Percentiles rank a stretch among this genome's conserved stretches.
These are phyloP conservation scores for Campodea augens DNA, from an alignment of 1,140 invertebrate species.

Conservation along the genomic window DNA sequence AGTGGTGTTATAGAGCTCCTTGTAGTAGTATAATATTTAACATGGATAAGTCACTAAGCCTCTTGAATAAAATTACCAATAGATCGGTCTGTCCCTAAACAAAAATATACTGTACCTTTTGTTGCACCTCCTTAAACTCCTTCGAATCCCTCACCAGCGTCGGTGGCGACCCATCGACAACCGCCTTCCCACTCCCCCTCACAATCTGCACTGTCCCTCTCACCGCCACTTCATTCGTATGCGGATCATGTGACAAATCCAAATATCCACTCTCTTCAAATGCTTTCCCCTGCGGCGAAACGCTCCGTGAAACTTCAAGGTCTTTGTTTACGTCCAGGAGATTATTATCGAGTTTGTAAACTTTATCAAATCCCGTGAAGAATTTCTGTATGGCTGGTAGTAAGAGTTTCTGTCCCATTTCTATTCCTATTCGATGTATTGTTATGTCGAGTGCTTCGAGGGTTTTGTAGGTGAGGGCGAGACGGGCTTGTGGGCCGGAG, in stretches of 20 bases:
- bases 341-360: constrained; percentile 29
- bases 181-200: too few relatives aligned
- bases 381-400: constrained; percentile 51
- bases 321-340: constrained; percentile 21
- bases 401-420: constrained; percentile 61
- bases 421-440: constrained; percentile 56
- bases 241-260: constrained; percentile 32
- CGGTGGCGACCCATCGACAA: too few relatives aligned
- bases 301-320: constrained; percentile 5
- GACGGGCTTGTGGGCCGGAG: constrained; percentile 47
- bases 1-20: too few relatives aligned
- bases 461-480: constrained; percentile 53
- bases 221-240: constrained; percentile 31
- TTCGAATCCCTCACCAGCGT: too few relatives aligned
- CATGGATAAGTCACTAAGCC: too few relatives aligned
- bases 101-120: too few relatives aligned
- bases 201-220: neutral
- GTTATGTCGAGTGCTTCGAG: constrained; percentile 59
- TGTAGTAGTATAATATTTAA: too few relatives aligned
- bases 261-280: constrained; percentile 12
- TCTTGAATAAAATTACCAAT: too few relatives aligned
- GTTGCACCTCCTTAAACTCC: neutral
- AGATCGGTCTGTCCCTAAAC: too few relatives aligned
- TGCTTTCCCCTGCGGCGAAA: neutral
- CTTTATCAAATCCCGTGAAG: constrained; percentile 72